Percentiles rank a stretch among this genome's conserved stretches.
phyloP scores from a whole-genome alignment of 2,888 invertebrate genomes.

The Myopa testacea region DNA sequence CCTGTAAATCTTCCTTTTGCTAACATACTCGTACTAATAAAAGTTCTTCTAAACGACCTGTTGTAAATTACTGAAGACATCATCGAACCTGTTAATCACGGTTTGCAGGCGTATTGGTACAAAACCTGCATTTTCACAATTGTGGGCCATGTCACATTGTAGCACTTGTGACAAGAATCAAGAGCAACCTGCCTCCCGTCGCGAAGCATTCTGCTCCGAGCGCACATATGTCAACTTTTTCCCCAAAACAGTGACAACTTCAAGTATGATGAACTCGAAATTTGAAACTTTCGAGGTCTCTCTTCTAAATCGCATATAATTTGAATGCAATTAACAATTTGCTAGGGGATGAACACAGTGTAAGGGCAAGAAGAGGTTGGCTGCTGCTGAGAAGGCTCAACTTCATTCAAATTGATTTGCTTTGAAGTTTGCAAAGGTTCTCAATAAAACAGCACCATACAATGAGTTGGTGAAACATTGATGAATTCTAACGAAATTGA shows the following conservation, averaged over 20 bases:
- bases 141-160: background rate
- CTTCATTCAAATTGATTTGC: background rate
- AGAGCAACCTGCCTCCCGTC: slow-evolving; percentile 39
- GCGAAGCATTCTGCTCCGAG: slow-evolving; percentile 57
- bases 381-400: background rate
- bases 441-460: background rate
- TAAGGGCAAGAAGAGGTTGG: background rate
- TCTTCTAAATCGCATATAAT: slow-evolving; percentile 66
- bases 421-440: background rate
- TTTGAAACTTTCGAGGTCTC: slow-evolving; percentile 67
- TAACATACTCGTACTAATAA: no score
- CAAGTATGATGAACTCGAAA: slow-evolving; percentile 60
- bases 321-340: slow-evolving; percentile 66
- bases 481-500: no score
- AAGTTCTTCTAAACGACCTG: no score
- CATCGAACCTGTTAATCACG: no score
- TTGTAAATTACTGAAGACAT: no score
- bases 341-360: slow-evolving; percentile 23
- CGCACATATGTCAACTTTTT: slow-evolving; percentile 69
- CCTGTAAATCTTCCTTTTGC: no score
- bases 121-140: background rate
- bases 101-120: no score
- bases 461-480: background rate
- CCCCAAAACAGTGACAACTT: slow-evolving; percentile 45
- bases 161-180: slow-evolving; percentile 52